These are phyloP conservation scores for Vanessa tameamea DNA, from an alignment of 1,140 invertebrate genomes.

Conservation along the genomic window DNA sequence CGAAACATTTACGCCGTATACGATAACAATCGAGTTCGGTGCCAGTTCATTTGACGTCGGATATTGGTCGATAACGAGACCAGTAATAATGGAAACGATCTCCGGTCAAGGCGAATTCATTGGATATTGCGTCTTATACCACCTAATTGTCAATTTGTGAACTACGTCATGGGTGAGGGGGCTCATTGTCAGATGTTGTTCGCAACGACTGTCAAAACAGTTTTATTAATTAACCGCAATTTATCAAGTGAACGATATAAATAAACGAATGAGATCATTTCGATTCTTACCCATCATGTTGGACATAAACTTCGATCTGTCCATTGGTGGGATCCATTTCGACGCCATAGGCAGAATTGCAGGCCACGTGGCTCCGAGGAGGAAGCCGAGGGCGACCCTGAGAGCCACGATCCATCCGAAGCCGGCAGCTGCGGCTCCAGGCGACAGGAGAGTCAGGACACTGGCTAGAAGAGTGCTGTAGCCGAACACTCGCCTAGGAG, in stretches of 20 bases:
- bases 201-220: conserved; percentile 12
- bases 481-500: conserved; percentile 86
- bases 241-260: background rate
- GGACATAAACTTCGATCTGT: conserved; percentile 92
- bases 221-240: conserved; percentile 13
- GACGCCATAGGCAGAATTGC: conserved; percentile 94
- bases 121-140: conserved; percentile 16
- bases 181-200: background rate
- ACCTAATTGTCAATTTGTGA: conserved; percentile 19
- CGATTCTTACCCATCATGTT: conserved; percentile 91
- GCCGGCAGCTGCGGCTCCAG: conserved; percentile 84
- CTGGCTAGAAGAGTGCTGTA: conserved; percentile 92
- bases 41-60: conserved; percentile 16
- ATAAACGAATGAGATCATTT: background rate
- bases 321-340: conserved; percentile 94
- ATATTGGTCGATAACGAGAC: conserved; percentile 27
- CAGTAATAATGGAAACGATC: conserved; percentile 31
- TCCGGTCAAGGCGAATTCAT: conserved; percentile 37
- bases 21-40: conserved; percentile 37
- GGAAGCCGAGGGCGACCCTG: conserved; percentile 86
- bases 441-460: conserved; percentile 90
- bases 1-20: conserved; percentile 33
- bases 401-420: conserved; percentile 83
- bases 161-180: conserved; percentile 14
- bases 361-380: conserved; percentile 93